A percentile compares a stretch with the other conserved stretches of the same genome.
phyloP scores from a whole-genome alignment of 2,113 vertebrate species.

The Leiothrix lutea region DNA sequence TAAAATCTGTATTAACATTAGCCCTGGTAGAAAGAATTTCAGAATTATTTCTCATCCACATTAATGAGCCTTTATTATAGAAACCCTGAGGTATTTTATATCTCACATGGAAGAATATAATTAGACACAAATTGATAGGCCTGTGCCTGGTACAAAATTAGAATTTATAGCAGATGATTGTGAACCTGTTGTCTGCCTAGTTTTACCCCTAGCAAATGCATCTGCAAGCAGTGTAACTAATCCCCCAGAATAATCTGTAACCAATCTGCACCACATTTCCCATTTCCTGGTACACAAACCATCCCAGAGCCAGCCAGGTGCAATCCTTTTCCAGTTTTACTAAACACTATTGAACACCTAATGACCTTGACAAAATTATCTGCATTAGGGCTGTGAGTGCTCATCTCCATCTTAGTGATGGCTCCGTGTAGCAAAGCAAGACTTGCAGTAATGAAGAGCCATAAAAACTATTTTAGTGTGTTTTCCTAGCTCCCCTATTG shows the following conservation, averaged over 20 bases:
- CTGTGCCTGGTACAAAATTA: conserved; percentile 61
- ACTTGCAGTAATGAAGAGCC: neutral
- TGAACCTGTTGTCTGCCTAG: conserved; percentile 55
- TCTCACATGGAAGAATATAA: conserved; percentile 73
- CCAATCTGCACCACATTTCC: conserved; percentile 44
- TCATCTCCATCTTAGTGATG: conserved; percentile 28
- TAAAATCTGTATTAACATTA: conserved; percentile 75
- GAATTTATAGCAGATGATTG: conserved; percentile 67
- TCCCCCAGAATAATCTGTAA: conserved; percentile 66
- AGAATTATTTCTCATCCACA: conserved; percentile 70
- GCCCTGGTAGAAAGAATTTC: conserved; percentile 63
- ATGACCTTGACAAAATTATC: conserved; percentile 70
- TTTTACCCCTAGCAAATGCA: conserved; percentile 51
- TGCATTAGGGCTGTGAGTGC: conserved; percentile 29
- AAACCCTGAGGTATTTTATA: conserved; percentile 75
- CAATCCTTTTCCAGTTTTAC: conserved; percentile 43
- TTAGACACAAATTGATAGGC: conserved; percentile 76
- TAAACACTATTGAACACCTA: conserved; percentile 67
- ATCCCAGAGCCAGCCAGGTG: conserved; percentile 60
- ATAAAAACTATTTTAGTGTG: conserved; percentile 19
- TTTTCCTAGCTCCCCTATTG: conserved; percentile 5
- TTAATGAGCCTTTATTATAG: conserved; percentile 74
- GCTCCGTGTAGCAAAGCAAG: conserved; percentile 19
- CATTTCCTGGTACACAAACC: conserved; percentile 54
- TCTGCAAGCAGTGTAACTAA: conserved; percentile 64